Percentiles rank a stretch among this genome's conserved stretches.
Conservation (phyloP, 1,140 invertebrate genomes). For the Penaeus chinensis region DNA sequence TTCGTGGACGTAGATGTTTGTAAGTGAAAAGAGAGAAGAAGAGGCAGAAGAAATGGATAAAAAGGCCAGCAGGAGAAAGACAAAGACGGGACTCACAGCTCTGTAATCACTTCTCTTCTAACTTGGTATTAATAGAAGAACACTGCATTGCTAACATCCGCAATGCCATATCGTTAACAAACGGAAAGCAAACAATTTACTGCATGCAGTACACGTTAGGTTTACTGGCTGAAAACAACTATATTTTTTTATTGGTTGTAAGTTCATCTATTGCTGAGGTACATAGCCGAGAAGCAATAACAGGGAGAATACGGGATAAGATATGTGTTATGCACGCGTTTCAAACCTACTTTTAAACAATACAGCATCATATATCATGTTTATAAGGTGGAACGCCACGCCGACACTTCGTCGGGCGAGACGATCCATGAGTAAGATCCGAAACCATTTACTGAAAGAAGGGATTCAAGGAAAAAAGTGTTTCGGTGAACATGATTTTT, state of each 20-base stretch:
- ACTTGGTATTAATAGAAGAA: background rate
- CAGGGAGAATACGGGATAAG: constrained; percentile 24
- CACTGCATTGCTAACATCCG: background rate
- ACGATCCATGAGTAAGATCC: too few species aligned
- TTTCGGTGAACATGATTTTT: too few species aligned
- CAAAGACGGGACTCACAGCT: constrained; percentile 20
- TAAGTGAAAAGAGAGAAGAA: constrained; percentile 31
- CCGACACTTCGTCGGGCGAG: too few species aligned
- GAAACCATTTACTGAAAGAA: too few species aligned
- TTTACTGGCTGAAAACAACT: constrained; percentile 27
- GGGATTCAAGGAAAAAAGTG: too few species aligned
- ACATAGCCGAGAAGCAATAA: constrained; percentile 27
- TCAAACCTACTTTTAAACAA: constrained; percentile 53
- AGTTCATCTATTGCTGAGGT: constrained; percentile 1
- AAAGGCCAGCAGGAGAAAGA: constrained; percentile 20
- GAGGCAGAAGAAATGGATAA: background rate
- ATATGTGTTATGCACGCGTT: constrained; percentile 50
- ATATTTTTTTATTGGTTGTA: constrained; percentile 19
- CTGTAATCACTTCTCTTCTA: constrained; percentile 28
- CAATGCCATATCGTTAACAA: background rate
- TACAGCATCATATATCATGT: constrained; percentile 24
- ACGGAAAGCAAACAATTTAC: background rate
- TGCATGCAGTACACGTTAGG: constrained; percentile 16
- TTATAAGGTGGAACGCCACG: too few species aligned
- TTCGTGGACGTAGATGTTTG: background rate